Evolutionary conservation across 1,140 invertebrate species (phyloP).

Genomic region (Pygmarrhopalites habei): DNA sequence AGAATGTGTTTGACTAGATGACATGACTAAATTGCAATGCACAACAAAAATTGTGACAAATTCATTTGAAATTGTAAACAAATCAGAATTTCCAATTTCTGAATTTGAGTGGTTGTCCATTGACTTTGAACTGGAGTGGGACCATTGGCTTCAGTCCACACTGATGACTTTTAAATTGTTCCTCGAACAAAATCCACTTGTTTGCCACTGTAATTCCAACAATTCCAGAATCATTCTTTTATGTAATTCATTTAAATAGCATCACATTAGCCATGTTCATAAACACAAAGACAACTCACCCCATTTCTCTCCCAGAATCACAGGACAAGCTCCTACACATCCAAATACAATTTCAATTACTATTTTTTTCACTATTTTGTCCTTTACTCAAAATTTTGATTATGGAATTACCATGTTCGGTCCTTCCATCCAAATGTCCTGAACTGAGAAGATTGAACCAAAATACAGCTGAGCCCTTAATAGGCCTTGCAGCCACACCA

Average conservation of each 20-base stretch:
- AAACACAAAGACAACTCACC: neutral
- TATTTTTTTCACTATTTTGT: too few relatives aligned
- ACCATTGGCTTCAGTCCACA: neutral
- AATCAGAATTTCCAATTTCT: neutral
- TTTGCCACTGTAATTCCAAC: slow-evolving; percentile 1
- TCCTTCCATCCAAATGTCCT: neutral
- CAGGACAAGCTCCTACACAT: neutral
- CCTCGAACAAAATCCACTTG: slow-evolving; percentile 3
- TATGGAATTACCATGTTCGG: neutral
- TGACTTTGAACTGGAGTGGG: neutral
- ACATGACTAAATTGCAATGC: too few relatives aligned
- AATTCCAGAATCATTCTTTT: neutral
- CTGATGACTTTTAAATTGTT: neutral
- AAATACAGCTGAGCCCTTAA: slow-evolving; percentile 9
- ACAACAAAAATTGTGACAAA: too few relatives aligned
- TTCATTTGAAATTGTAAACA: neutral
- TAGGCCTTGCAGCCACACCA: neutral
- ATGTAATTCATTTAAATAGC: neutral
- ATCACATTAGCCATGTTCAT: neutral
- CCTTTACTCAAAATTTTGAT: too few relatives aligned
- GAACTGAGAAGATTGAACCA: slow-evolving; percentile 1
- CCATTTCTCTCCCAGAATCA: slow-evolving; percentile 8
- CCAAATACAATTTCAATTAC: too few relatives aligned
- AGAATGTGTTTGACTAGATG: too few relatives aligned
- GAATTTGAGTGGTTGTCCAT: neutral